phyloP scores from a whole-genome alignment of 2,797 vertebrate species.

The Fundulus diaphanus region DNA sequence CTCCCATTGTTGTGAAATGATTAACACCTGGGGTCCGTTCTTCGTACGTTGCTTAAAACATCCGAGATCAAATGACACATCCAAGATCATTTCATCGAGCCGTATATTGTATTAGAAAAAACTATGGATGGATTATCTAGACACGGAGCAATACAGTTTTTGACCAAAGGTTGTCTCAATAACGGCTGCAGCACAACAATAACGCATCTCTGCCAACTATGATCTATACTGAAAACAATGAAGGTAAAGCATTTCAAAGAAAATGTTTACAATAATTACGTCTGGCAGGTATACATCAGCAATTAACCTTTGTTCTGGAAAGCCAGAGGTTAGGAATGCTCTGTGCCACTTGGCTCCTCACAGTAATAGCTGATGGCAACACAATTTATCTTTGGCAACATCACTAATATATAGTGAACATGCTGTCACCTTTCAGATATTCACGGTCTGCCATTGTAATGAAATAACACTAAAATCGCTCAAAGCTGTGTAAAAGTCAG shows the following conservation, averaged over 20 bases:
- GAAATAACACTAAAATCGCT: neutral
- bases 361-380: neutral
- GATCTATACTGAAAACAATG: conserved; percentile 4
- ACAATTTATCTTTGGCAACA: neutral
- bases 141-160: no score
- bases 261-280: conserved; percentile 2
- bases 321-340: neutral
- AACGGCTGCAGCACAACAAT: conserved; percentile 33
- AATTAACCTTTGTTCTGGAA: conserved; percentile 11
- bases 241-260: conserved; percentile 22
- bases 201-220: conserved; percentile 3
- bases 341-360: neutral
- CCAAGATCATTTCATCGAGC: no score
- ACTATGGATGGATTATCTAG: no score
- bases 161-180: conserved; percentile 29
- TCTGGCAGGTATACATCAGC: conserved; percentile 3
- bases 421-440: no score
- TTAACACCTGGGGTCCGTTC: no score
- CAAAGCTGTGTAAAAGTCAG: conserved; percentile 5
- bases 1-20: neutral
- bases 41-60: no score
- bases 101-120: no score
- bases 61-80: no score
- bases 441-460: neutral
- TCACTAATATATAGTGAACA: no score